Conservation (phyloP, 2,888 invertebrate species). For the Uropetala carovei region DNA sequence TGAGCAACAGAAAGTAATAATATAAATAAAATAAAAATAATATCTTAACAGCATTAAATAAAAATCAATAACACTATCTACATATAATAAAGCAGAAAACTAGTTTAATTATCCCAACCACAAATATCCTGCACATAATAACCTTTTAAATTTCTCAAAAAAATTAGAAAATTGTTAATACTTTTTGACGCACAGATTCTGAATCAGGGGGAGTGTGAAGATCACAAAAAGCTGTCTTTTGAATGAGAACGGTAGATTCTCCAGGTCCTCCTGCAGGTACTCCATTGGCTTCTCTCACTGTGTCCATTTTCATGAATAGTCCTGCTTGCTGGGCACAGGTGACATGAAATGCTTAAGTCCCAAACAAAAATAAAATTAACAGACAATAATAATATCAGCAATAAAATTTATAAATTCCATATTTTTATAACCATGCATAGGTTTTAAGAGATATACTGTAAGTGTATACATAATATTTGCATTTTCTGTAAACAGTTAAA, state of each 20-base stretch:
- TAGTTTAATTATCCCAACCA: neutral
- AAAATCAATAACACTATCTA: neutral
- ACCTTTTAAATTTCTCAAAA: neutral
- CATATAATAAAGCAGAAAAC: neutral
- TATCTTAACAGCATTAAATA: neutral
- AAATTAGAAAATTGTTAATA: slow-evolving; percentile 67
- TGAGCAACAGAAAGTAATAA: neutral
- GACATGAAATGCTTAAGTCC: slow-evolving; percentile 91
- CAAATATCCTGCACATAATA: neutral
- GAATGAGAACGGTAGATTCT: slow-evolving; percentile 88
- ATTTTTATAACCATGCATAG: too few species aligned
- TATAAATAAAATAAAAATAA: neutral
- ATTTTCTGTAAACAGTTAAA: too few species aligned
- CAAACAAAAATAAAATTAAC: neutral
- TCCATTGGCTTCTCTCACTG: slow-evolving; percentile 80
- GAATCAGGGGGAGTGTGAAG: slow-evolving; percentile 90
- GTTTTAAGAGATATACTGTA: too few species aligned
- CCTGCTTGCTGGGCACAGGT: slow-evolving; percentile 98
- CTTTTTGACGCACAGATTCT: slow-evolving; percentile 71
- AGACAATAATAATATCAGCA: neutral
- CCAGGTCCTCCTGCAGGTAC: slow-evolving; percentile 76
- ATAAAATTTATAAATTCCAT: neutral
- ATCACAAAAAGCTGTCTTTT: slow-evolving; percentile 97
- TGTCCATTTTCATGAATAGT: slow-evolving; percentile 97
- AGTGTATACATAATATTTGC: too few species aligned